Conservation (phyloP, 2,888 invertebrate genomes). For the Sthenelais limicola region DNA sequence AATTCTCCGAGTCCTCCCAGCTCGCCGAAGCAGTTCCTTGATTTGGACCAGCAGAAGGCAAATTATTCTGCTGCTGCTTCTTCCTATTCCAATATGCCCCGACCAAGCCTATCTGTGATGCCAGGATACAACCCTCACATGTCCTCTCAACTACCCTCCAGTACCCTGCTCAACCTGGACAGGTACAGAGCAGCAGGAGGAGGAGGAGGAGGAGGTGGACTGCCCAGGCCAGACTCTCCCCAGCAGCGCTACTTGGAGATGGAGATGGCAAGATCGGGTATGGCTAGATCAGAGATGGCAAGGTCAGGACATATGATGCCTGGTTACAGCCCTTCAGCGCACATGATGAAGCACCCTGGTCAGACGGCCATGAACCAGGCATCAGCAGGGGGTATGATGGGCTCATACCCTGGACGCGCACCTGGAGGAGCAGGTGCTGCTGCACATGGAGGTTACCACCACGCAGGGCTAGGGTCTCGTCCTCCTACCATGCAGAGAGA, state of each 20-base stretch:
- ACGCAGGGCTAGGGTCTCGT: not conserved
- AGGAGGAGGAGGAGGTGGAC: not conserved
- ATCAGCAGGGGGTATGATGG: not conserved
- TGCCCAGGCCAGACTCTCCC: not conserved
- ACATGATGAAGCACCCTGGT: not conserved
- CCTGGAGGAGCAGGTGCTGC: not conserved
- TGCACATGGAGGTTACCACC: not conserved
- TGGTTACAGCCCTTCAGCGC: slow-evolving; percentile 5
- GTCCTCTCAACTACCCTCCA: not conserved
- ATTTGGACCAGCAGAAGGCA: slow-evolving; percentile 31
- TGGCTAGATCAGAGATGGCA: too few relatives aligned
- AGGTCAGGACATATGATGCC: slow-evolving; percentile 7
- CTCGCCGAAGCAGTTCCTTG: slow-evolving; percentile 37
- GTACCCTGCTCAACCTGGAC: not conserved
- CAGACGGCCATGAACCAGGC: not conserved
- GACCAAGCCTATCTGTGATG: not conserved
- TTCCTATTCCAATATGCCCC: too few relatives aligned
- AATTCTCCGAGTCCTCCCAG: not conserved
- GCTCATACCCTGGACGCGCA: not conserved
- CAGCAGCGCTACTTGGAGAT: not conserved
- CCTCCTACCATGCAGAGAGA: slow-evolving; percentile 21
- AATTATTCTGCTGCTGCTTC: too few relatives aligned
- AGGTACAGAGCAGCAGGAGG: slow-evolving; percentile 9
- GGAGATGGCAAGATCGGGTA: too few relatives aligned
- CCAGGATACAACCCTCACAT: not conserved